A percentile compares a stretch with the other conserved stretches of the same genome.
These are phyloP conservation scores for Amblyornis subalaris DNA, from an alignment of 2,113 vertebrate species.

Conservation along the genomic window DNA sequence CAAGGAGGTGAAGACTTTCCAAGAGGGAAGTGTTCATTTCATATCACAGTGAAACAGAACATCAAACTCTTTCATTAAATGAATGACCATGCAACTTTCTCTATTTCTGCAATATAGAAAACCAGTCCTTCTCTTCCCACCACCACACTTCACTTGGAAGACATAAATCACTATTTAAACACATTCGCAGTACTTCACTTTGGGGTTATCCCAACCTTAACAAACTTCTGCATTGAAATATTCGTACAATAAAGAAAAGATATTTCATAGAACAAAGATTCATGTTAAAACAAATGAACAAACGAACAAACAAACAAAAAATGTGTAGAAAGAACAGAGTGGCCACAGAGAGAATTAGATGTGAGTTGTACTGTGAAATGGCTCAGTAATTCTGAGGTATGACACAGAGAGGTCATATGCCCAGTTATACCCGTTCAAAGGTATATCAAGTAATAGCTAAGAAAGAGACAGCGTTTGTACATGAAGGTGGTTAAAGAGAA, in stretches of 20 bases:
- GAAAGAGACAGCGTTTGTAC: not conserved
- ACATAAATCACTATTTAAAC: not conserved
- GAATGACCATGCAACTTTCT: not conserved
- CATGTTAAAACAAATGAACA: not conserved
- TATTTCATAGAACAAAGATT: not conserved
- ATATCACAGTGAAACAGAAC: not conserved
- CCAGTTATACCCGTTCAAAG: not conserved
- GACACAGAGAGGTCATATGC: rapidly evolving
- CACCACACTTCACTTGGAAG: not conserved
- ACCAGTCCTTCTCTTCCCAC: not conserved
- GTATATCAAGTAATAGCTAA: not conserved
- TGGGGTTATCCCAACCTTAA: not conserved
- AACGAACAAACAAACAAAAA: not conserved
- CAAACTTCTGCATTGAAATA: not conserved
- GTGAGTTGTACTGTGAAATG: not conserved
- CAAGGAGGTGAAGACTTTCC: not conserved
- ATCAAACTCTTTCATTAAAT: not conserved
- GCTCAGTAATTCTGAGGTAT: not conserved
- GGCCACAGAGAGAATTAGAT: not conserved
- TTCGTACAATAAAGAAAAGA: not conserved
- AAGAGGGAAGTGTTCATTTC: not conserved
- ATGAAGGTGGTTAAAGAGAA: not conserved
- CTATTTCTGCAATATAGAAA: not conserved
- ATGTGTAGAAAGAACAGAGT: not conserved
- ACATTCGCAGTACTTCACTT: not conserved